These are phyloP conservation scores for Drosophila ezoana DNA, from an alignment of 2,888 invertebrate species.

Conservation along the genomic window DNA sequence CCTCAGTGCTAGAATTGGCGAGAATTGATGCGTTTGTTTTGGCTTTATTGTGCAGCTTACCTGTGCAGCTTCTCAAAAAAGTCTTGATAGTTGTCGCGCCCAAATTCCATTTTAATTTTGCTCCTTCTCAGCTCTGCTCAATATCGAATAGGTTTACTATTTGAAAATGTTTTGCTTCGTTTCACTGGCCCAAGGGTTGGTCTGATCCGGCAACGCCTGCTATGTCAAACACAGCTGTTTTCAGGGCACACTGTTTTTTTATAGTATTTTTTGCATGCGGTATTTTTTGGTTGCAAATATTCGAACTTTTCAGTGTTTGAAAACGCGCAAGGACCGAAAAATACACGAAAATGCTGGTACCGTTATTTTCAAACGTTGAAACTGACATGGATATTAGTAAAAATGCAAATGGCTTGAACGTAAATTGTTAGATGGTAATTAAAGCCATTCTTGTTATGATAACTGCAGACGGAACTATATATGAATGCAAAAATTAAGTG, in stretches of 20 bases:
- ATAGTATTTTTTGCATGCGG: background rate
- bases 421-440: too few relatives aligned
- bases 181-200: background rate
- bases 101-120: constrained; percentile 17
- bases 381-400: too few relatives aligned
- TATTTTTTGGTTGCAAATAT: background rate
- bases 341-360: background rate
- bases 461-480: too few relatives aligned
- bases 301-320: background rate
- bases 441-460: too few relatives aligned
- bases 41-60: background rate
- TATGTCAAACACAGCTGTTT: background rate
- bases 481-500: too few relatives aligned
- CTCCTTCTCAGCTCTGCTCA: background rate
- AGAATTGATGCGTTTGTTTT: background rate
- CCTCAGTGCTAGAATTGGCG: constrained; percentile 11
- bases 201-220: background rate
- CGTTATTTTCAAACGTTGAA: background rate
- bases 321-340: background rate
- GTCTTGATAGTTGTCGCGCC: constrained; percentile 10
- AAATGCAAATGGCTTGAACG: too few relatives aligned
- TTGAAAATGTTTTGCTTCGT: background rate
- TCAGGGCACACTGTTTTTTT: background rate
- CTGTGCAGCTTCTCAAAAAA: constrained; percentile 28
- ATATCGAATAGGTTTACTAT: background rate